Base-by-base conservation (phyloP, 1,140 invertebrate genomes). In the Drosophila micromelanica region DNA sequence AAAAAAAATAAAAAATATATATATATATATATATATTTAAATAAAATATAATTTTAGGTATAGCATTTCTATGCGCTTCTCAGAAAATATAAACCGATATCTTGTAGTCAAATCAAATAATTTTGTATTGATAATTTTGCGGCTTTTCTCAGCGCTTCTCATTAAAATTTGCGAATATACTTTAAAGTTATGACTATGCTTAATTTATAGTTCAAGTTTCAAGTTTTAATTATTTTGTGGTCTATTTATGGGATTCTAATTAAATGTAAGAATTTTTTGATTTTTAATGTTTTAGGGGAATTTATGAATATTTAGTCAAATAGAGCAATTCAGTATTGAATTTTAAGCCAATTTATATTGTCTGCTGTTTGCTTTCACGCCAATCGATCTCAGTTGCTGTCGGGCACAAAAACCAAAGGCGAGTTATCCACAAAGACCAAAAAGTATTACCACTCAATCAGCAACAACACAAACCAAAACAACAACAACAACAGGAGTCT, bases 381-480 rank as follows among this genome's bases (percentile, higher is more conserved):
- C 20, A 52, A 42, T 52, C 40, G 9, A 27, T 48, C 15, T 11
- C 13, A 13, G 9, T 8, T 6, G 46, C n/a, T 43, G 37, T 20
- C 6, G 17, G 17, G 38, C 49, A 55, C 5, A 32, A 54, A 54
- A 37, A 20, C 3, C 51, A 54, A 45, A 30, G 9, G 40, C n/a
- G 15, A 60, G 11, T 15, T 51, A 27, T 37, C 27, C 23, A 68
- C 17, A 30, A 49, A 27, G 48, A 13, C 23, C 62, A 32, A 63
- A 72, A 76, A 73, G 73, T 62, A 86, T 80, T 56, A 73, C 74
- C 70, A 81, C 81, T 86, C 81, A 86, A 86, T 87, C 75, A 87
- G 61, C 27, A 63, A 37, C 43, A 55, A 35, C 17, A 57, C 12
- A 37, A 45, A 48, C 5, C n/a, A 45, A 56, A 67, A 43, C 17